Percentiles rank a stretch among this genome's conserved stretches.
These are phyloP conservation scores for Squalus acanthias DNA, from an alignment of 2,797 vertebrate genomes.

Conservation along the genomic window DNA sequence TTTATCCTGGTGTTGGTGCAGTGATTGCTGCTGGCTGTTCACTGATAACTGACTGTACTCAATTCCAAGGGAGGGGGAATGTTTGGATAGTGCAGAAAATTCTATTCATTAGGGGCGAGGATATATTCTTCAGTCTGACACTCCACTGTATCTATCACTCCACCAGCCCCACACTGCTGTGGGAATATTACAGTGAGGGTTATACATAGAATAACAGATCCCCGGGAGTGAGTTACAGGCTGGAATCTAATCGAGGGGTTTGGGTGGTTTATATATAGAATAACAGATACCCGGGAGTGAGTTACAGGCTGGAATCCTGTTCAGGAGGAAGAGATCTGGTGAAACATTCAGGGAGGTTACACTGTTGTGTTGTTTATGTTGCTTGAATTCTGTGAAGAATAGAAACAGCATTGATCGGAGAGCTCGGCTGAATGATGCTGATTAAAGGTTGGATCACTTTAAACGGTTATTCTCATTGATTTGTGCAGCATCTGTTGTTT, in stretches of 20 bases:
- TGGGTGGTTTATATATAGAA: background rate
- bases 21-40: background rate
- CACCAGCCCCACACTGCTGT: background rate
- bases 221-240: too few relatives aligned
- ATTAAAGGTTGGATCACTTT: background rate
- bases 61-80: background rate
- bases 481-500: background rate
- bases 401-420: background rate
- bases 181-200: background rate
- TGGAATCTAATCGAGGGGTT: background rate
- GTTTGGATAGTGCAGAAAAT: background rate
- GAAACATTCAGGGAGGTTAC: background rate
- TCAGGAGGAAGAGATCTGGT: background rate
- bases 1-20: background rate
- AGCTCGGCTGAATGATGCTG: background rate
- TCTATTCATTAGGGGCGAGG: background rate
- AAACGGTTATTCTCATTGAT: background rate
- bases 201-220: too few relatives aligned
- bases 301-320: background rate
- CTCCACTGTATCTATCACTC: background rate
- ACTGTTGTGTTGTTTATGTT: background rate
- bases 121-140: constrained; percentile 4
- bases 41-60: background rate
- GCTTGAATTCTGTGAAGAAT: background rate
- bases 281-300: background rate